phyloP scores from a whole-genome alignment of 2,797 vertebrate species.

The Prunella strophiata region DNA sequence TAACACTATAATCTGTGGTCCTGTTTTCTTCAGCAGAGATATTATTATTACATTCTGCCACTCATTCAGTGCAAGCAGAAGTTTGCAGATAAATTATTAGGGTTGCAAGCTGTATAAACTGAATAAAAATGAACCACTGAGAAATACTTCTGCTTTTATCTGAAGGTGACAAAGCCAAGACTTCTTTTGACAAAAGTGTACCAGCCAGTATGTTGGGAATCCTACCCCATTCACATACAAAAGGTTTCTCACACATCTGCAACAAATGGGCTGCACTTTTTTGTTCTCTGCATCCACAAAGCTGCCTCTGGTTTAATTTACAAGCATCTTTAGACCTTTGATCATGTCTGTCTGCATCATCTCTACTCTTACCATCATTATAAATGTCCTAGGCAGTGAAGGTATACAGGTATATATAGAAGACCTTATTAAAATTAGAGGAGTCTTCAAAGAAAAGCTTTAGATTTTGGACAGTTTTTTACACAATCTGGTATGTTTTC shows the following conservation, averaged over 20 bases:
- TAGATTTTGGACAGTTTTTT: neutral
- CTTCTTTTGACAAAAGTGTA: fast-evolving
- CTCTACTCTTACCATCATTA: neutral
- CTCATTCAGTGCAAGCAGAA: neutral
- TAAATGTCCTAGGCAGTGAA: neutral
- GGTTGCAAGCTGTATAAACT: neutral
- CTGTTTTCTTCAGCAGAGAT: neutral
- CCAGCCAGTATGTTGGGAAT: neutral
- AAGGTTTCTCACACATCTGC: neutral
- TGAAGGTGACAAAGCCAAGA: neutral
- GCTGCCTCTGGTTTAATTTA: neutral
- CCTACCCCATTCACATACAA: neutral
- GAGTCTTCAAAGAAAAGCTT: neutral
- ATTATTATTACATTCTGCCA: neutral
- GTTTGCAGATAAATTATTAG: neutral
- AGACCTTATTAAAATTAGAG: neutral
- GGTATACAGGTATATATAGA: neutral
- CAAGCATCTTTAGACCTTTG: neutral
- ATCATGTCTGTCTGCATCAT: neutral
- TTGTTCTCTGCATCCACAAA: neutral
- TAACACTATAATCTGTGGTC: neutral
- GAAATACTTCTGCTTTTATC: neutral
- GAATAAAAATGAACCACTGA: neutral
- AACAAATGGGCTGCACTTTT: neutral
- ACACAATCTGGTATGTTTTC: neutral